phyloP scores from a whole-genome alignment of 30 jellyfish, hydroid and myxozoan genomes.

The Nemopilema nomurai region DNA sequence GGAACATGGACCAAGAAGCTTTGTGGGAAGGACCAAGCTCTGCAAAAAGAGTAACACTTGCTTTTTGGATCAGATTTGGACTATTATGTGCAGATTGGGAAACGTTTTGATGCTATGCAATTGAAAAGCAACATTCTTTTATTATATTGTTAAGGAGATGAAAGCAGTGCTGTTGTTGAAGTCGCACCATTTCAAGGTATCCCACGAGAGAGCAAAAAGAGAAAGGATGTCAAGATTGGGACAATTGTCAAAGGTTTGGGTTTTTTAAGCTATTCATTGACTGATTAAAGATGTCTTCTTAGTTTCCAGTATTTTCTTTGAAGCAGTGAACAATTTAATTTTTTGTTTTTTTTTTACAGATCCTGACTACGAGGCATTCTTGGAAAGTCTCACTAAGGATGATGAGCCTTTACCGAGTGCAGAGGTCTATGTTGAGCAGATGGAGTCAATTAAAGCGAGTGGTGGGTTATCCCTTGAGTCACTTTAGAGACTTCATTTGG shows the following conservation, averaged over 20 bases:
- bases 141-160: slow-evolving; percentile 53
- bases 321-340: neutral
- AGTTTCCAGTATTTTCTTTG: neutral
- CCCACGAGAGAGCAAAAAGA: slow-evolving; percentile 63
- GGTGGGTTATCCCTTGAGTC: slow-evolving; percentile 3
- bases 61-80: too few relatives aligned
- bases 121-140: neutral
- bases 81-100: too few relatives aligned
- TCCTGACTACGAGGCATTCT: slow-evolving; percentile 84
- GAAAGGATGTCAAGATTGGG: slow-evolving; percentile 78
- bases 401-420: slow-evolving; percentile 86
- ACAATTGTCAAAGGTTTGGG: slow-evolving; percentile 69
- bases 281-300: neutral
- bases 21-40: too few relatives aligned
- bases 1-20: too few relatives aligned
- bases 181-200: slow-evolving; percentile 84
- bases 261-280: neutral
- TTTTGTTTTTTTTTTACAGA: slow-evolving; percentile 35
- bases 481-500: neutral
- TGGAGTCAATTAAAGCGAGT: slow-evolving; percentile 73
- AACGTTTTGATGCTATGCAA: too few relatives aligned
- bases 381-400: slow-evolving; percentile 70
- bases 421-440: slow-evolving; percentile 72
- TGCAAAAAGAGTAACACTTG: too few relatives aligned
- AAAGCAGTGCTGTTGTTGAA: slow-evolving; percentile 87